Evolutionary conservation across 2,888 invertebrate genomes (phyloP), one percentile per base, ranked within the genome.

Genomic region (Megastigmus dorsalis): DNA sequence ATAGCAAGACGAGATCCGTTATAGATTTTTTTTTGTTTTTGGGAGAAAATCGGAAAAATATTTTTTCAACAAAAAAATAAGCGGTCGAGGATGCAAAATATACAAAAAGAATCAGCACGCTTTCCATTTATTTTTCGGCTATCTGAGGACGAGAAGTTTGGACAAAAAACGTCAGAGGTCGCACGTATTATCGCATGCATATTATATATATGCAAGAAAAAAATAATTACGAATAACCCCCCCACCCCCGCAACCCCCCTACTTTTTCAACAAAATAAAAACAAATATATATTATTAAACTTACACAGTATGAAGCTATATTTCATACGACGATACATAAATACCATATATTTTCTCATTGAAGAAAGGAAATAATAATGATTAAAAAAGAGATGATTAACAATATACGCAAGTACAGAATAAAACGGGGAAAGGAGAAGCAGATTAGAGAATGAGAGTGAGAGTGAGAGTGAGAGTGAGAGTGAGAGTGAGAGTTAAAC

Each of bases 121-220:
- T 76, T 70, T 76, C 59, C 60, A 45, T 43, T 77, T 74, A 60
- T 41, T 63, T 70, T 71, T 71, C 70, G 70, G 75, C 72, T 71
- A 55, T 66, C 55, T 62, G 55, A 43, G 59, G 20, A 62, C n/a
- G 45, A 52, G 45, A 57, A 60, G 57, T 30, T 50, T 50, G 7
- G 28, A 75, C 60, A 45, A 66, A n/a, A n/a, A 60, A 36, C 60
- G 48, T 69, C 33, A 62, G 30, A n/a, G 71, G 33, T 75, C 59
- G 50, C 57, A 69, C 67, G 60, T 50, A 66, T 41, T n/a, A 59
- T 62, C 62, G 28, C 54, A 28, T 67, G 48, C 45, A 33, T 4
- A 60, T 20, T 18, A 60, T 26, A 59, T 26, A 60, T 13, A 57
- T 5, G 20, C 20, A 26, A 26, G 36, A 48, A 23, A 38, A 23